phyloP scores from a whole-genome alignment of 2,797 vertebrate genomes.

The Anomalospiza imberbis region DNA sequence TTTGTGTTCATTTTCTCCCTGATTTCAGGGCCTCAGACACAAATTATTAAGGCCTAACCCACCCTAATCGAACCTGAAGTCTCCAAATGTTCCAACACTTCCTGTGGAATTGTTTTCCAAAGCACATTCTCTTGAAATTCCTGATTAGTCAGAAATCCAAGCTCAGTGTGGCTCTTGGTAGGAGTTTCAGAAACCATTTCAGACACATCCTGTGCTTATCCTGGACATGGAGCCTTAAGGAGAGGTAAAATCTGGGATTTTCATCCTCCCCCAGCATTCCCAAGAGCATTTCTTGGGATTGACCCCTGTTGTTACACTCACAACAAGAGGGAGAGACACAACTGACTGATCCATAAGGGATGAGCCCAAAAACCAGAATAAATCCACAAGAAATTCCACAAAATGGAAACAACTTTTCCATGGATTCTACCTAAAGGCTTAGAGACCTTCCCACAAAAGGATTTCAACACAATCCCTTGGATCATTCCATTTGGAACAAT shows the following conservation, averaged over 20 bases:
- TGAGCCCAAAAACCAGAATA: not conserved
- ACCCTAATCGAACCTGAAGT: not conserved
- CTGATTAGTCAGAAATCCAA: not conserved
- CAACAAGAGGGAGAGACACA: rapidly evolving
- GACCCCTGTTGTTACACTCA: not conserved
- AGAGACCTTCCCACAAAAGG: not conserved
- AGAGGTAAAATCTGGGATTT: not conserved
- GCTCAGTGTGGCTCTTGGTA: not conserved
- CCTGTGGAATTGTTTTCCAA: not conserved
- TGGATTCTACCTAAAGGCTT: not conserved
- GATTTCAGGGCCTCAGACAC: not conserved
- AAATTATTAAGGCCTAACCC: not conserved
- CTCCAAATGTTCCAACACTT: not conserved
- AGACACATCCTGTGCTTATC: not conserved
- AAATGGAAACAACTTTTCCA: rapidly evolving
- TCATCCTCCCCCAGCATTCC: not conserved
- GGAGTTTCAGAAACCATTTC: not conserved
- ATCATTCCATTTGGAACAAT: not conserved
- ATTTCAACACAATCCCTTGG: not conserved
- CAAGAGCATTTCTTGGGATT: rapidly evolving
- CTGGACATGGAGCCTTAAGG: not conserved
- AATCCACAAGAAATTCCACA: not conserved
- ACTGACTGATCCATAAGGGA: rapidly evolving
- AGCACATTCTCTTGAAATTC: not conserved
- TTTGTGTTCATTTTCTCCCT: not conserved